These are phyloP conservation scores for Phyllotis vaccarum DNA, from an alignment of 2,797 vertebrate species.

Conservation along the genomic window DNA sequence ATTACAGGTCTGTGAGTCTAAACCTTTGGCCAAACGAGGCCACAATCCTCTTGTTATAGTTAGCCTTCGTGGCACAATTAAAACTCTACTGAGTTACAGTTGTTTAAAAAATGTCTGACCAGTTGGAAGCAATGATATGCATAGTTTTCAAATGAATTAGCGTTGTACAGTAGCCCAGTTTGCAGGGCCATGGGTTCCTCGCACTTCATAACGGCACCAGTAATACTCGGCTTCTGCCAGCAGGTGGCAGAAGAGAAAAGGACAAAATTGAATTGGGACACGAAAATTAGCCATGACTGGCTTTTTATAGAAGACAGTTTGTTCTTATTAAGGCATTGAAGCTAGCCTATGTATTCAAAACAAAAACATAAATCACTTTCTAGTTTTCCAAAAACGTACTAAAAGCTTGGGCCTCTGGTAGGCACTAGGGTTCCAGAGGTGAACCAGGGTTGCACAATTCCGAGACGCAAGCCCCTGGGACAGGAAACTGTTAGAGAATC, in stretches of 20 bases:
- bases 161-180: neutral
- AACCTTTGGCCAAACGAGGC: too few species aligned
- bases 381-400: neutral
- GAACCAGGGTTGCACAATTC: neutral
- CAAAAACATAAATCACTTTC: neutral
- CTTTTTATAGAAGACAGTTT: neutral
- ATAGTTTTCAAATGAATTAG: neutral
- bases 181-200: neutral
- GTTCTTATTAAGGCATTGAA: slow-evolving; percentile 7
- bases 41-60: too few species aligned
- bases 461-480: neutral
- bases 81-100: neutral
- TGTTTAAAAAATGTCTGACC: neutral
- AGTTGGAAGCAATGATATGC: slow-evolving; percentile 20
- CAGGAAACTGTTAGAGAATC: neutral
- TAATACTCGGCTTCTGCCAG: slow-evolving; percentile 11
- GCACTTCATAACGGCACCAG: neutral
- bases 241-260: slow-evolving; percentile 42
- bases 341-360: neutral
- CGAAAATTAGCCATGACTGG: neutral
- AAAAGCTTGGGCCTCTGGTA: neutral
- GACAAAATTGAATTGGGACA: neutral
- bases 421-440: neutral
- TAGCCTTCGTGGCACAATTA: neutral
- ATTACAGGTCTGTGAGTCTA: too few species aligned